phyloP scores from a whole-genome alignment of 1,140 invertebrate species.

The Trichogramma pretiosum region DNA sequence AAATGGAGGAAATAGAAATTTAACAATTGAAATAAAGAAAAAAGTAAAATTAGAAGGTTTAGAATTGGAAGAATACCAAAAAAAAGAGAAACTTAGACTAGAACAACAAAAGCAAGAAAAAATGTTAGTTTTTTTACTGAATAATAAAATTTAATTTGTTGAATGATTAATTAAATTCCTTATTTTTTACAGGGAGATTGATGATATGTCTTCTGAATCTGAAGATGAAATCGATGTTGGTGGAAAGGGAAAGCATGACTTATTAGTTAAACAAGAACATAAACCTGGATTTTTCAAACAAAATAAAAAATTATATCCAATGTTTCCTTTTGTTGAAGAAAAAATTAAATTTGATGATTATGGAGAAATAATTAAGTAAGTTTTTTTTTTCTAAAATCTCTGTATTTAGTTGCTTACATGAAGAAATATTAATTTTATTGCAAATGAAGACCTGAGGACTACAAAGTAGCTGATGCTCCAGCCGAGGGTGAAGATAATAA shows the following conservation, averaged over 20 bases:
- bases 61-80: slow-evolving; percentile 85
- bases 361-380: slow-evolving; percentile 77
- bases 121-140: slow-evolving; percentile 33
- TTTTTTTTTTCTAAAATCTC: neutral
- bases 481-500: slow-evolving; percentile 62
- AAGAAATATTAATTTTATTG: neutral
- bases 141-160: neutral
- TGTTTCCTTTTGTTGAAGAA: slow-evolving; percentile 93
- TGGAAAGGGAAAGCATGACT: slow-evolving; percentile 75
- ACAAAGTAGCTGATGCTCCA: slow-evolving; percentile 65
- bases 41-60: slow-evolving; percentile 77
- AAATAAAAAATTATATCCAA: slow-evolving; percentile 87
- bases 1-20: slow-evolving; percentile 62
- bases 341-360: slow-evolving; percentile 90
- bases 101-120: slow-evolving; percentile 44
- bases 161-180: slow-evolving; percentile 3
- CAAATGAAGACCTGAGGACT: slow-evolving; percentile 68
- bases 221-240: slow-evolving; percentile 80
- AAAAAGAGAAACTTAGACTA: slow-evolving; percentile 52
- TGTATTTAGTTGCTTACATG: neutral
- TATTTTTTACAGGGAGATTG: slow-evolving; percentile 48
- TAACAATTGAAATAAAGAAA: slow-evolving; percentile 68
- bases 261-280: slow-evolving; percentile 75
- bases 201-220: slow-evolving; percentile 70
- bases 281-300: slow-evolving; percentile 82